These are phyloP conservation scores for Psophia crepitans DNA, from an alignment of 2,113 vertebrate species.

Conservation along the genomic window DNA sequence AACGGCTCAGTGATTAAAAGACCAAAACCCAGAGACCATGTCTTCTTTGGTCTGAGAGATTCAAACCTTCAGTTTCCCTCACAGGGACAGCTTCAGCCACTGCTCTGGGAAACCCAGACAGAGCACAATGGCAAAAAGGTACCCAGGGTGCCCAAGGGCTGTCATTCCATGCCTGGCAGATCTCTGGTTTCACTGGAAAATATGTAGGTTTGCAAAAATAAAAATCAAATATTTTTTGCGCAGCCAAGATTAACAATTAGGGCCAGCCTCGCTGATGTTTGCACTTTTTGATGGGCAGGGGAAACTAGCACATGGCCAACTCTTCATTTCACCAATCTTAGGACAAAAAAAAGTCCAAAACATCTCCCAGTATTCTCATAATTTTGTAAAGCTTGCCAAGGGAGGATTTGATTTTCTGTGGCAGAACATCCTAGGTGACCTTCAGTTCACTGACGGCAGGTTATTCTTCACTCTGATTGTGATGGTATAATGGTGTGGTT, in stretches of 20 bases:
- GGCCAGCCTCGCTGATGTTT: neutral
- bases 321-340: neutral
- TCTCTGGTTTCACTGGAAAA: neutral
- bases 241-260: neutral
- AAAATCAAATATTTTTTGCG: neutral
- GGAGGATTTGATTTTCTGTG: neutral
- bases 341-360: neutral
- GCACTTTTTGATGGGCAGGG: neutral
- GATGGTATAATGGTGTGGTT: neutral
- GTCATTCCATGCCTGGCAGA: neutral
- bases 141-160: fast-evolving
- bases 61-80: neutral
- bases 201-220: neutral
- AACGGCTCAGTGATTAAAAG: neutral
- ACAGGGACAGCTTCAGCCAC: neutral
- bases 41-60: neutral
- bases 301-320: neutral
- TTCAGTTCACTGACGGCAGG: neutral
- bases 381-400: neutral
- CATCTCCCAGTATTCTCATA: neutral
- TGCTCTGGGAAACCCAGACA: neutral
- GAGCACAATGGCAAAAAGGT: neutral
- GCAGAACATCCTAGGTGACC: neutral
- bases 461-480: neutral
- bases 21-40: neutral